phyloP scores from a whole-genome alignment of 2,113 vertebrate genomes.

The Mus spicilegus region DNA sequence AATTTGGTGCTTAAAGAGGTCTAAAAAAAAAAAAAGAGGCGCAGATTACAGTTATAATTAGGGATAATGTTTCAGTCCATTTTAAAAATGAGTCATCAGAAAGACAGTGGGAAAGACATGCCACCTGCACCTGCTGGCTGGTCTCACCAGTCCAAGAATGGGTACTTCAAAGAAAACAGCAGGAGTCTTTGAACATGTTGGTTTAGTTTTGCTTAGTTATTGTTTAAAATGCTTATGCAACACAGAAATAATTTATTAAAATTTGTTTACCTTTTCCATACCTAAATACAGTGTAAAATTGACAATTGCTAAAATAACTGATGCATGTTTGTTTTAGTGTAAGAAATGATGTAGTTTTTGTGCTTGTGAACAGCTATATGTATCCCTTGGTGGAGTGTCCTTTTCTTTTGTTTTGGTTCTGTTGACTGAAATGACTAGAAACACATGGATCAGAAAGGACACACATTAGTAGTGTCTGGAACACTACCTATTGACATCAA shows the following conservation, averaged over 20 bases:
- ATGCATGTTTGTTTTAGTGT: background rate
- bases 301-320: background rate
- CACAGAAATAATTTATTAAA: background rate
- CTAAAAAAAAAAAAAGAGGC: slow-evolving; percentile 66
- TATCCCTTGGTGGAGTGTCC: background rate
- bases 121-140: background rate
- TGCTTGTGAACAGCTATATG: background rate
- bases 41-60: slow-evolving; percentile 77
- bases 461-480: background rate
- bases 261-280: background rate
- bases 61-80: slow-evolving; percentile 70
- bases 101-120: slow-evolving; percentile 50
- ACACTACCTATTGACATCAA: background rate
- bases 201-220: slow-evolving; percentile 18
- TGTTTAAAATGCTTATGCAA: background rate
- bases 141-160: background rate
- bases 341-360: no score
- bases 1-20: slow-evolving; percentile 72
- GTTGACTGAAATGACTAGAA: background rate
- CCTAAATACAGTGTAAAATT: background rate
- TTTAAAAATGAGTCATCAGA: slow-evolving; percentile 54
- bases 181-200: background rate
- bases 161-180: slow-evolving; percentile 10
- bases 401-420: background rate
- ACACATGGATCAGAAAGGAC: background rate